Conservation (phyloP, 1,140 invertebrate species). For the Pseudobourletiella spinata region DNA sequence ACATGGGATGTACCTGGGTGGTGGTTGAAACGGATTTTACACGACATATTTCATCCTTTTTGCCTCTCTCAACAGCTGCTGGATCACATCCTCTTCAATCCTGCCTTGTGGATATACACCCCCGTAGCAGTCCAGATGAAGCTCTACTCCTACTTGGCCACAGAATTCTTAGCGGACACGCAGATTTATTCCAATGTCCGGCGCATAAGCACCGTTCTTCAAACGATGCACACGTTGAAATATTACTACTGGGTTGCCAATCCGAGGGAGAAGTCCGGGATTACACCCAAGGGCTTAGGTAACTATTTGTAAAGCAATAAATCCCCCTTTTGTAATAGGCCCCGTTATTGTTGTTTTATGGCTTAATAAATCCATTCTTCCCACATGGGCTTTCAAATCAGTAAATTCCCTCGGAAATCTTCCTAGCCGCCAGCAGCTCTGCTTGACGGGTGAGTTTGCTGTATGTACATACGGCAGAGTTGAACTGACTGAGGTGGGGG, state of each 20-base stretch:
- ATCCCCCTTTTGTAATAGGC: not conserved
- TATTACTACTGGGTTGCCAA: slow-evolving; percentile 99
- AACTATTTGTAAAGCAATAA: slow-evolving; percentile 37
- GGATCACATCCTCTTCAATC: slow-evolving; percentile 98
- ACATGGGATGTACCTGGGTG: too few species aligned
- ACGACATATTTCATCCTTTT: too few species aligned
- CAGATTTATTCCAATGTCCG: slow-evolving; percentile 96
- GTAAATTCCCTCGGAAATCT: too few species aligned
- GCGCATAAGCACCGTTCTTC: slow-evolving; percentile 90
- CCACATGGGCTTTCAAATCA: slow-evolving; percentile 26
- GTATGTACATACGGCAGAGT: too few species aligned
- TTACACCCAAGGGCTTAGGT: slow-evolving; percentile 86
- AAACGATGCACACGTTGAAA: slow-evolving; percentile 96
- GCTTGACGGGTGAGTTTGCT: too few species aligned
- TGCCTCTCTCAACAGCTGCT: slow-evolving; percentile 62
- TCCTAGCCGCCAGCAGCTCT: too few species aligned
- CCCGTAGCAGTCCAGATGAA: slow-evolving; percentile 90
- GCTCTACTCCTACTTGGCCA: slow-evolving; percentile 93
- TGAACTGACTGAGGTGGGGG: too few species aligned
- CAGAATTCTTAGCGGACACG: slow-evolving; percentile 93
- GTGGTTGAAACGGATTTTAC: too few species aligned
- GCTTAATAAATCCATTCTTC: not conserved
- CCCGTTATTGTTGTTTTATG: not conserved
- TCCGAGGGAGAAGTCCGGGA: slow-evolving; percentile 87
- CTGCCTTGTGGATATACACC: slow-evolving; percentile 96